Conservation (phyloP, 2,888 invertebrate genomes). For the Mythimna impura region DNA sequence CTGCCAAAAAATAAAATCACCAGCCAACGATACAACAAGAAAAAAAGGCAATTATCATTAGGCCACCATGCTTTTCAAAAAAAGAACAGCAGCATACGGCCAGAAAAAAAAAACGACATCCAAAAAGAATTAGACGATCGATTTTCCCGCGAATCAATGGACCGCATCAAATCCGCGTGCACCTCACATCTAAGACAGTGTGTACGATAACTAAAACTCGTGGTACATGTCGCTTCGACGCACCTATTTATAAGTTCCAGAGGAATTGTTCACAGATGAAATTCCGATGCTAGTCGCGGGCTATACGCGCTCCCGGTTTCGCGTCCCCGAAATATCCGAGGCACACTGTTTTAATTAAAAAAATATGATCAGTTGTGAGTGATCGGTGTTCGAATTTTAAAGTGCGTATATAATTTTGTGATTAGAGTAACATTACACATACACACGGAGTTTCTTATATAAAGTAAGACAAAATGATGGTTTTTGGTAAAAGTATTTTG, state of each 20-base stretch:
- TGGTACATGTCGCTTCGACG: conserved; percentile 77
- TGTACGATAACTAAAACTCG: conserved; percentile 67
- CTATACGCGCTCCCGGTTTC: conserved; percentile 78
- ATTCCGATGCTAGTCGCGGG: conserved; percentile 85
- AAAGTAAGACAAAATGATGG: conserved; percentile 70
- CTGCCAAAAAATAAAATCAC: conserved; percentile 35
- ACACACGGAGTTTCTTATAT: conserved; percentile 60
- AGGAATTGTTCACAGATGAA: conserved; percentile 83
- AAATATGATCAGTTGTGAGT: conserved; percentile 77
- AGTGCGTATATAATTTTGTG: conserved; percentile 79
- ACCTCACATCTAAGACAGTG: conserved; percentile 46
- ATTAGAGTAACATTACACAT: conserved; percentile 69
- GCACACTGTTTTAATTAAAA: conserved; percentile 55
- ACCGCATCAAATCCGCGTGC: conserved; percentile 38
- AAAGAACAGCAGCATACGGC: conserved; percentile 4
- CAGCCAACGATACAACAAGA: not conserved
- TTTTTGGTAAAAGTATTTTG: conserved; percentile 55
- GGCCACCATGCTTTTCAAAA: conserved; percentile 24
- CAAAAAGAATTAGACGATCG: conserved; percentile 3
- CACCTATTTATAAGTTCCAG: conserved; percentile 91
- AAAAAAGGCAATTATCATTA: conserved; percentile 26
- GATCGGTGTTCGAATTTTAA: conserved; percentile 71
- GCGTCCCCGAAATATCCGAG: conserved; percentile 71
- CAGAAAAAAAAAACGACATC: not conserved
- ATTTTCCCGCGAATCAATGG: conserved; percentile 46